Base-by-base conservation (phyloP, 53 echinoderm and acorn worm species). In the Henricia sp. region DNA sequence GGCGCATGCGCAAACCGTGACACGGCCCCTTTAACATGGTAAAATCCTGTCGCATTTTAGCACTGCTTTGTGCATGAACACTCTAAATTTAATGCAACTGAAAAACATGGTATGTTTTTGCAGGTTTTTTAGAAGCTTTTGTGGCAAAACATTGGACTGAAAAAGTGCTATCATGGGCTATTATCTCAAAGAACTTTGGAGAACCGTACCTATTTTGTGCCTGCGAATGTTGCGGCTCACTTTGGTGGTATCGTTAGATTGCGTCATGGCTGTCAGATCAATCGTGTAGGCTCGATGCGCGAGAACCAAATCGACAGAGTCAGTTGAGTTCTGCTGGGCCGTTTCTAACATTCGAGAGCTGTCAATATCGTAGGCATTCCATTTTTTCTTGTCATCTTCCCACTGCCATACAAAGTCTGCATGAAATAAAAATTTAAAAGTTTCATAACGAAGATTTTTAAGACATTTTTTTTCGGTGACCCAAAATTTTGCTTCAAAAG, bases 321-420 rank as follows among this genome's bases (percentile, higher is more conserved):
- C 87, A 33, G 87, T 68, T 4, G 77, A 84, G 27, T 73, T 54
- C 30, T 64, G 73, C 30, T 80, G 62, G 11, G 93, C 89, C 4
- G 44, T 44, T 58, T 96, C 96, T 26, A 96, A 41, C 13, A 63
- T 62, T 16, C 71, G 62, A 62, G 74, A 74, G 44, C 87, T 58
- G 32, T 72, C 54, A 8, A 91, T 69, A 21, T n/a, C 34, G 72
- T 93, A 93, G 14, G 91, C 82, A 80, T 96, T 89, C 96, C 96
- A 93, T 0, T 68, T 68, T 6, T 75, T 90, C 84, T 85, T 96
- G 8, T 93, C 93, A 55, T 96, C 93, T 54, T 96, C 88, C 96
- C 96, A 96, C 68, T 96, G 91, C 96, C 96, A 96, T 2, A 89
- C 88, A 82, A 65, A 91, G 75, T 88, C 96, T 96, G 51, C 14